phyloP scores from a whole-genome alignment of 2,113 vertebrate genomes.

The Mystacornis crossleyi region DNA sequence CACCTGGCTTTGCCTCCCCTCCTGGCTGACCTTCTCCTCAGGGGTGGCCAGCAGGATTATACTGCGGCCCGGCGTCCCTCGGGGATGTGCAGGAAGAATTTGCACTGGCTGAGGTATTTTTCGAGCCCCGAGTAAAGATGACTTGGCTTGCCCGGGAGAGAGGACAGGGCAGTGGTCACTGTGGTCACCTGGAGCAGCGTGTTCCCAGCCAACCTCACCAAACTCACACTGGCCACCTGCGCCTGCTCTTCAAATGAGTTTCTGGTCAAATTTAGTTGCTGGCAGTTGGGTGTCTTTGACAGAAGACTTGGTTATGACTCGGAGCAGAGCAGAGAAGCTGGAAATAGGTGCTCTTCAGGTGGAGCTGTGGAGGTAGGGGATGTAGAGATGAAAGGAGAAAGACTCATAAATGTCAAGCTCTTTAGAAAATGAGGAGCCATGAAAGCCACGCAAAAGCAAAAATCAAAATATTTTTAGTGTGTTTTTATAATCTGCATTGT shows the following conservation, averaged over 20 bases:
- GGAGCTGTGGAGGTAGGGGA: not conserved
- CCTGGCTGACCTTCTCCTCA: fast-evolving
- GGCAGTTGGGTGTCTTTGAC: not conserved
- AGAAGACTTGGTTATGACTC: not conserved
- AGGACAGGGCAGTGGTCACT: not conserved
- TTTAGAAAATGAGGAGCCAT: not conserved
- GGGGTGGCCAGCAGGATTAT: not conserved
- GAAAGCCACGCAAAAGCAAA: not conserved
- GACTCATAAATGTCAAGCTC: fast-evolving
- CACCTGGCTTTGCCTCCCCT: not conserved
- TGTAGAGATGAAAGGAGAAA: not conserved
- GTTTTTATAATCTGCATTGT: not conserved
- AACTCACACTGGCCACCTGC: not conserved
- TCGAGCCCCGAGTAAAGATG: not conserved
- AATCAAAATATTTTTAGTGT: not conserved
- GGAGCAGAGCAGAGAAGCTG: not conserved
- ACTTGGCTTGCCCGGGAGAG: not conserved
- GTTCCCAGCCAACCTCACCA: not conserved
- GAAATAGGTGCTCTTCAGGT: not conserved
- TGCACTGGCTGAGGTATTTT: not conserved
- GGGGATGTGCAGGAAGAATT: not conserved
- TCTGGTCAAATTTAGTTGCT: not conserved
- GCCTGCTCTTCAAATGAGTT: not conserved
- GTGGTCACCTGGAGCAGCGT: fast-evolving
- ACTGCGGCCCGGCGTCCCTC: not conserved